Percentiles rank a stretch among this genome's conserved stretches.
Conservation (phyloP, 1,140 invertebrate genomes). For the Cydia fagiglandana region DNA sequence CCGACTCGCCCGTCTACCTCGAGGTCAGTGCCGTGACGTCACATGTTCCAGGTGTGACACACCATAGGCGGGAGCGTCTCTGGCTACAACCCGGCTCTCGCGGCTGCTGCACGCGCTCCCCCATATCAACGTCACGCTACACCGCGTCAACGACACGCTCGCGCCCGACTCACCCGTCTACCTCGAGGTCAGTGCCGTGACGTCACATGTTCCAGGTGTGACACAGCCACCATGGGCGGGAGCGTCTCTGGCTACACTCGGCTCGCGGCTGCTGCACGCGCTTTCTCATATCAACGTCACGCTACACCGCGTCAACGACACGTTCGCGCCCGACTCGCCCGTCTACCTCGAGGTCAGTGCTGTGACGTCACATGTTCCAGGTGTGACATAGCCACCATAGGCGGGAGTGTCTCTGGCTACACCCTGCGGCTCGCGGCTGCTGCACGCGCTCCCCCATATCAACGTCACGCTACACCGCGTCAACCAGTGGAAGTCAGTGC, state of each 20-base stretch:
- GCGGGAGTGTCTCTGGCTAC: slow-evolving; percentile 78
- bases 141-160: slow-evolving; percentile 94
- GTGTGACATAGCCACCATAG: slow-evolving; percentile 62
- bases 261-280: slow-evolving; percentile 90
- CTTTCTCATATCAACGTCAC: slow-evolving; percentile 94
- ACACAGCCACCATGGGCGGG: slow-evolving; percentile 63
- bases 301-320: slow-evolving; percentile 92
- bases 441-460: slow-evolving; percentile 92
- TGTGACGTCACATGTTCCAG: slow-evolving; percentile 26
- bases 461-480: slow-evolving; percentile 93
- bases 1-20: slow-evolving; percentile 91
- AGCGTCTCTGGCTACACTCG: slow-evolving; percentile 81
- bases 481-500: slow-evolving; percentile 91
- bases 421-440: slow-evolving; percentile 89
- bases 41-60: slow-evolving; percentile 48
- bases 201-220: slow-evolving; percentile 46
- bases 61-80: slow-evolving; percentile 67
- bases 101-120: slow-evolving; percentile 92
- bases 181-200: slow-evolving; percentile 85
- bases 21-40: slow-evolving; percentile 83
- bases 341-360: slow-evolving; percentile 92
- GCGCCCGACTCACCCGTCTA: slow-evolving; percentile 93
- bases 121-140: slow-evolving; percentile 92
- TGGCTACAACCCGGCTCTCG: slow-evolving; percentile 86
- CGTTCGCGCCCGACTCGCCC: slow-evolving; percentile 92